These are phyloP conservation scores for Sciaenops ocellatus DNA, from an alignment of 2,797 vertebrate genomes.

Conservation along the genomic window DNA sequence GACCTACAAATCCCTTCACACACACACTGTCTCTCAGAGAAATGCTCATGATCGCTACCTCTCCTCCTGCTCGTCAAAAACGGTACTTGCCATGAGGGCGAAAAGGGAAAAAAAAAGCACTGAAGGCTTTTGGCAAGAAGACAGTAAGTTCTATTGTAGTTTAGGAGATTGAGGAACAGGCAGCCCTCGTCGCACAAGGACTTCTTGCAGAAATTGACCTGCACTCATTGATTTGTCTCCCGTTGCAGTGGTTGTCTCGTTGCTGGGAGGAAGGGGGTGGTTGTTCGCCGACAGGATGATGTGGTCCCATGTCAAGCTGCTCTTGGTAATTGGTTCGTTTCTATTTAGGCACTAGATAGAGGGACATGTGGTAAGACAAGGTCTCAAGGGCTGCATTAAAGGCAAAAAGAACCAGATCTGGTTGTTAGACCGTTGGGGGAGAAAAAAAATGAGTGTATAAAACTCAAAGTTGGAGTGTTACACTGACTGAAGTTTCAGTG, in stretches of 20 bases:
- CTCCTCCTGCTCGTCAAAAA: constrained; percentile 1
- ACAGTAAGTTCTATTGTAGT: constrained; percentile 47
- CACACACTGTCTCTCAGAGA: constrained; percentile 30
- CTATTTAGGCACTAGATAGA: constrained; percentile 50
- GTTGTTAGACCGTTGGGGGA: constrained; percentile 24
- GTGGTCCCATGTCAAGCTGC: constrained; percentile 57
- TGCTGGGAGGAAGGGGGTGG: constrained; percentile 47
- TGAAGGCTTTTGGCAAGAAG: constrained; percentile 29
- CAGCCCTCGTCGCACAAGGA: constrained; percentile 22
- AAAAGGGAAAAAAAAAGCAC: constrained; percentile 19
- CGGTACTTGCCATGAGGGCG: constrained; percentile 23
- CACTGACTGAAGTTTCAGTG: constrained; percentile 16
- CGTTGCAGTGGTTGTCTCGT: constrained; percentile 51
- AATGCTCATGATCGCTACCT: constrained; percentile 30
- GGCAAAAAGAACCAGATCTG: constrained; percentile 28
- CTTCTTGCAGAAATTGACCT: constrained; percentile 56
- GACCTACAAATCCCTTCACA: constrained; percentile 60
- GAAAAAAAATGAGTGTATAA: not conserved
- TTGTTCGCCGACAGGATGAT: constrained; percentile 62
- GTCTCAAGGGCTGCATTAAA: constrained; percentile 51
- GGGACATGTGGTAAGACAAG: constrained; percentile 45
- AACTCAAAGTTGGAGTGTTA: constrained; percentile 26
- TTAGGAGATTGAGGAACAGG: constrained; percentile 39
- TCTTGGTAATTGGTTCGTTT: constrained; percentile 69
- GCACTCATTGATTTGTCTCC: constrained; percentile 67